Evolutionary conservation across 2,113 vertebrate species (phyloP).

Genomic region (Orycteropus afer): DNA sequence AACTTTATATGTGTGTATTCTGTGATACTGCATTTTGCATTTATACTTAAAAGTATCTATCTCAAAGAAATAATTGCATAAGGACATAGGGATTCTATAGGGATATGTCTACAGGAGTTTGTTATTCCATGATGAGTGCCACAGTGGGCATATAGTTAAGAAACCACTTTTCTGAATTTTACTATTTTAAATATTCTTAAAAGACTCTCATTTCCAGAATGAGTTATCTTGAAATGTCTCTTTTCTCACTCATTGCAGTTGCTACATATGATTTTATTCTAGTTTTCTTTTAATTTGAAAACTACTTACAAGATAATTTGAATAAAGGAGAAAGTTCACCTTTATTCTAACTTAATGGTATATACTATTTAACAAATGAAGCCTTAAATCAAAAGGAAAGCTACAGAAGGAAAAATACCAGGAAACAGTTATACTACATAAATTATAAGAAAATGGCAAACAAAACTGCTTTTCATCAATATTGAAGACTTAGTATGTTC

Average conservation of each 20-base stretch:
- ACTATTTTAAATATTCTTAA: constrained; percentile 26
- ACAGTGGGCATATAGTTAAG: constrained; percentile 5
- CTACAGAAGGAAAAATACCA: constrained; percentile 27
- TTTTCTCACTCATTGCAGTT: neutral
- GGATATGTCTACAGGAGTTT: neutral
- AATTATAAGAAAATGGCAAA: constrained; percentile 24
- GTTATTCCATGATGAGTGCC: neutral
- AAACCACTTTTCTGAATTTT: constrained; percentile 35
- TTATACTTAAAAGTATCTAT: neutral
- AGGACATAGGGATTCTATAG: neutral
- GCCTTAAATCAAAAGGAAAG: neutral
- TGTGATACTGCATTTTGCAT: neutral
- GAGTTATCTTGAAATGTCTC: constrained; percentile 37
- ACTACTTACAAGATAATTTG: constrained; percentile 14
- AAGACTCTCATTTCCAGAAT: constrained; percentile 38
- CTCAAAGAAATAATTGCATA: neutral
- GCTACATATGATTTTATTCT: constrained; percentile 22
- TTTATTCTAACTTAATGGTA: constrained; percentile 44
- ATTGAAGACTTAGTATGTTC: neutral
- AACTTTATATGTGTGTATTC: neutral
- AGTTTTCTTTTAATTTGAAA: constrained; percentile 51
- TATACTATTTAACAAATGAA: constrained; percentile 25
- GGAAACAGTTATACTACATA: neutral
- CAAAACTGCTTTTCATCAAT: neutral
- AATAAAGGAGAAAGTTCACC: constrained; percentile 25